Evolutionary conservation across 2,113 vertebrate genomes (phyloP).

Genomic region (Psammodynastes pulverulentus): DNA sequence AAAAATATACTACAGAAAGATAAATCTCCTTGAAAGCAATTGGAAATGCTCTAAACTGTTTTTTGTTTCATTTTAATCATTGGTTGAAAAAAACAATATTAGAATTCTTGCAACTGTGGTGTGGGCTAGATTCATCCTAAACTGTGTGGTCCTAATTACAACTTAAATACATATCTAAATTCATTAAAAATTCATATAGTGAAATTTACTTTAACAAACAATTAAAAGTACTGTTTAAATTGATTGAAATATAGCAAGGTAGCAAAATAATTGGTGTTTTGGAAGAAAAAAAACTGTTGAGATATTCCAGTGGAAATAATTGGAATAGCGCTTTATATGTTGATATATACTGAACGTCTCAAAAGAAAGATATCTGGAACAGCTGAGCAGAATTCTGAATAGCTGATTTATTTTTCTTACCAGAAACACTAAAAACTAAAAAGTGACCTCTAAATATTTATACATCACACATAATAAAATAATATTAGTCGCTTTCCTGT

Average conservation of each 20-base stretch:
- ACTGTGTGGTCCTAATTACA: neutral
- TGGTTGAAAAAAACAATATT: neutral
- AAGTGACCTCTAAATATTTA: neutral
- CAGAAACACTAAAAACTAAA: neutral
- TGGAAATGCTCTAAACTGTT: neutral
- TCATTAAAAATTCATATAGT: neutral
- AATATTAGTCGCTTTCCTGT: neutral
- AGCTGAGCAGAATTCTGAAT: slow-evolving; percentile 23
- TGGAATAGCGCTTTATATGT: neutral
- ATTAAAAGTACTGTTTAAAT: slow-evolving; percentile 8
- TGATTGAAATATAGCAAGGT: neutral
- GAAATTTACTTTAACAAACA: neutral
- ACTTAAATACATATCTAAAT: neutral
- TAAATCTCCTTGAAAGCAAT: neutral
- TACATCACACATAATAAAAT: slow-evolving; percentile 22
- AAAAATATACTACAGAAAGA: neutral
- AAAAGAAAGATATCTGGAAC: slow-evolving; percentile 7
- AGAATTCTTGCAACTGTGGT: neutral
- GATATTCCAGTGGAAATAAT: neutral
- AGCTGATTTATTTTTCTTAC: fast-evolving
- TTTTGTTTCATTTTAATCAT: neutral
- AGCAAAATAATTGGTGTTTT: neutral
- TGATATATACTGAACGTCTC: slow-evolving; percentile 12
- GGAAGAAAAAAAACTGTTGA: neutral
- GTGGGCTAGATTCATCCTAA: neutral